Evolutionary conservation across 2,888 invertebrate species (phyloP), one percentile per base, ranked within the genome.

Genomic region (Pseudococcus jackbeardsleyi): DNA sequence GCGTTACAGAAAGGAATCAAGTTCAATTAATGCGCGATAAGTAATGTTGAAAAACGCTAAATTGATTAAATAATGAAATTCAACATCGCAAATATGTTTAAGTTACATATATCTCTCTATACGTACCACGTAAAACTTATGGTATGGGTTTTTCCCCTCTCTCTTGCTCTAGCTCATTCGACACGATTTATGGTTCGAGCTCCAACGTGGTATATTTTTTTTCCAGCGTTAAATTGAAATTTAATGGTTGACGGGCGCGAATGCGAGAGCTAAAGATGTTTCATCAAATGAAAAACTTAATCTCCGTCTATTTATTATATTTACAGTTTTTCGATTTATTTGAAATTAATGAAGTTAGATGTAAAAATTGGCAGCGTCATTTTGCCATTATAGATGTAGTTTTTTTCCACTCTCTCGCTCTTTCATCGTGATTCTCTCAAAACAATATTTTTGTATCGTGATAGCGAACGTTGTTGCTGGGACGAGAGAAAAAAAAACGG

Each of bases 261-360:
- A 39, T 26, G 68, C 68, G 22, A n/a, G 77, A 22, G 77, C 26
- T 33, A 77, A 77, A 77, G 77, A 77, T 77, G 77, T 77, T 77
- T 77, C 77, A 77, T 77, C 77, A 39, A 77, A 77, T 77, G 77
- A 68, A 77, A 77, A 77, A 77, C 12, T 77, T 77, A 77, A 77
- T 77, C 77, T 77, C 39, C 77, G 42, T 77, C 42, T 77, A 42
- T 77, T 77, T 77, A 77, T 77, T 77, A 72, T 39, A 72, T 72
- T 72, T 72, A n/a, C 72, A 22, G 42, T 54, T 26, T 68, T 77
- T 77, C 77, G 77, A 42, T 86, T 86, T 79, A 77, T 50, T 77
- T n/a, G 77, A 87, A 87, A 87, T 87, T 87, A 87, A 87, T 87
- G 87, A 79, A 87, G 87, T 50, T 79, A 46, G 87, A 87, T 79